Evolutionary conservation across 1,140 invertebrate genomes (phyloP), one percentile per base, ranked within the genome.

Genomic region (Parapsyche elsis): DNA sequence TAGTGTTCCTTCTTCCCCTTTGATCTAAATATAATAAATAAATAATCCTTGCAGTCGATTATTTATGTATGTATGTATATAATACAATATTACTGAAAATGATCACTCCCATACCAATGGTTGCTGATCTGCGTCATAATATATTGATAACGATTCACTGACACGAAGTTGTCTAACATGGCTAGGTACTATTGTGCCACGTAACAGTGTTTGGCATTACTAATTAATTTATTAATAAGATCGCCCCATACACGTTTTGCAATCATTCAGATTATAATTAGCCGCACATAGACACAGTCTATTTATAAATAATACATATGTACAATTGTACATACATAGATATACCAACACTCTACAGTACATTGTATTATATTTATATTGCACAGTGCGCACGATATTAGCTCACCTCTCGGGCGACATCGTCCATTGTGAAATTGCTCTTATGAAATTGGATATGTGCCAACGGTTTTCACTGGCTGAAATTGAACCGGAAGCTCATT

Each of bases 151-250:
- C 75, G 57, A 64, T 64, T 77, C 44, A 19, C 53, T 64, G 59
- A 77, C 75, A 77, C 75, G 75, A 77, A 77, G 9, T 77, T 64
- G 75, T 77, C 46, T 57, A 67, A 77, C 75, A 64, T 38, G 59
- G 16, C 64, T 9, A 30, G 23, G 64, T 67, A 67, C 64, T 10
- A 16, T 53, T 53, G 49, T 53, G 49, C 16, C 49, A 53, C 16
- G 49, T 53, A 53, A 53, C 49, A 53, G 1, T 53, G 49, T 53
- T 53, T 53, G 49, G 49, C 49, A 53, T 53, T 53, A 53, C 10
- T 16, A 53, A 53, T 53, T 53, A 53, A 53, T 53, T 53, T 53
- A 53, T 53, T 53, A 53, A 53, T 53, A 53, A 53, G 10, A 16
- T 16, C 49, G 16, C 16, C 49, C 49, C 16, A 12, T 53, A 53